phyloP scores from a whole-genome alignment of 2,888 invertebrate genomes.

The Bombyx huttoni region DNA sequence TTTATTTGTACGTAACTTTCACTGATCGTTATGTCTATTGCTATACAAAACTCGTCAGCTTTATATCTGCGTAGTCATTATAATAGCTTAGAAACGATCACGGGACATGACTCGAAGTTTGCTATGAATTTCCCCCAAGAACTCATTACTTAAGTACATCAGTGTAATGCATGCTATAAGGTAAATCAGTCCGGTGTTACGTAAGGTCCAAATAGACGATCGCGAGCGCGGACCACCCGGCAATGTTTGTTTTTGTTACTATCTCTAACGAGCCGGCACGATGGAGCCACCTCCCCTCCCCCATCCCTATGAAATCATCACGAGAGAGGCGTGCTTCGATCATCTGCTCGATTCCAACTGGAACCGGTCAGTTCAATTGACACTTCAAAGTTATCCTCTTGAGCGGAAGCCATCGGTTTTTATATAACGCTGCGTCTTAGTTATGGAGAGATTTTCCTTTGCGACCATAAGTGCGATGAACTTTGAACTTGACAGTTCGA shows the following conservation, averaged over 20 bases:
- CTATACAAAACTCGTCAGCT: background rate
- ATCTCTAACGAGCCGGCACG: slow-evolving; percentile 20
- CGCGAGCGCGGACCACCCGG: slow-evolving; percentile 35
- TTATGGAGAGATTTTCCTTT: slow-evolving; percentile 11
- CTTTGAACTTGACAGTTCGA: background rate
- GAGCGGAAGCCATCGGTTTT: slow-evolving; percentile 16
- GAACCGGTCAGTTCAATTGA: slow-evolving; percentile 22
- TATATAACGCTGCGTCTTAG: slow-evolving; percentile 15
- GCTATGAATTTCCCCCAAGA: background rate
- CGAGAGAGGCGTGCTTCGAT: slow-evolving; percentile 17
- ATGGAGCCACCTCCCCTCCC: slow-evolving; percentile 16
- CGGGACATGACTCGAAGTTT: background rate
- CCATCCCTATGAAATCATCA: slow-evolving; percentile 5
- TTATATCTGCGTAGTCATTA: background rate
- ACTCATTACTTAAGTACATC: slow-evolving; percentile 3
- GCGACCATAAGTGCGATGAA: slow-evolving; percentile 6
- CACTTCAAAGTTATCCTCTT: slow-evolving; percentile 30
- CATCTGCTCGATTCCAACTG: slow-evolving; percentile 16
- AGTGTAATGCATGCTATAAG: slow-evolving; percentile 14
- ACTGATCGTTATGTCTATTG: background rate
- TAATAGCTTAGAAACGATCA: background rate
- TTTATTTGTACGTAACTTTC: too few species aligned
- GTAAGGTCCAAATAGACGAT: slow-evolving; percentile 18
- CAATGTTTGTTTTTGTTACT: slow-evolving; percentile 40
- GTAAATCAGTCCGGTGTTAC: slow-evolving; percentile 24